Evolutionary conservation across 2,888 invertebrate genomes (phyloP).

Genomic region (Heliconius ethilla): DNA sequence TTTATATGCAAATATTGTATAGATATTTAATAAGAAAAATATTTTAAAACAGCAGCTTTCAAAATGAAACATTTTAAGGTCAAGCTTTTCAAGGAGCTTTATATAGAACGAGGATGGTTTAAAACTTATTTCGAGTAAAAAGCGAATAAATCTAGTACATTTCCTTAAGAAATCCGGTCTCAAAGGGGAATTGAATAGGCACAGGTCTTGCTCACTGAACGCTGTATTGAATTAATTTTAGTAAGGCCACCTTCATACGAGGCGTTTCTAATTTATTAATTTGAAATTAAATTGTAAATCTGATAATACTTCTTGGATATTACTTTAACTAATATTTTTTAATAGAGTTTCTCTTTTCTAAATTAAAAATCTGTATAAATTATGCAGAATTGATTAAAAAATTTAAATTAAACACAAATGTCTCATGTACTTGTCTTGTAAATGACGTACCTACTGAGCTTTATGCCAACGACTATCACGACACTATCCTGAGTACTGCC

Average conservation of each 20-base stretch:
- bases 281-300: background rate
- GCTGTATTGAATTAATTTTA: constrained; percentile 46
- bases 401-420: no score
- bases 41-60: background rate
- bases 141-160: constrained; percentile 29
- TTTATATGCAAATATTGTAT: background rate
- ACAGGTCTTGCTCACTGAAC: constrained; percentile 35
- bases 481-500: no score
- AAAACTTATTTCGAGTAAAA: constrained; percentile 30
- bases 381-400: no score
- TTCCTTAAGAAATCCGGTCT: constrained; percentile 40
- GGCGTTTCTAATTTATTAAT: constrained; percentile 12
- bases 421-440: no score
- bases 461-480: no score
- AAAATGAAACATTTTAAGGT: background rate
- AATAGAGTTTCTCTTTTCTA: no score
- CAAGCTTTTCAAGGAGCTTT: background rate
- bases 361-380: no score
- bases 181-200: constrained; percentile 42
- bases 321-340: background rate
- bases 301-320: background rate
- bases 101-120: background rate
- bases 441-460: no score
- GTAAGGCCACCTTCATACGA: constrained; percentile 20
- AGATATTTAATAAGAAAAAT: background rate